Conservation (phyloP, 2,888 invertebrate species). For the Agriotes lineatus region DNA sequence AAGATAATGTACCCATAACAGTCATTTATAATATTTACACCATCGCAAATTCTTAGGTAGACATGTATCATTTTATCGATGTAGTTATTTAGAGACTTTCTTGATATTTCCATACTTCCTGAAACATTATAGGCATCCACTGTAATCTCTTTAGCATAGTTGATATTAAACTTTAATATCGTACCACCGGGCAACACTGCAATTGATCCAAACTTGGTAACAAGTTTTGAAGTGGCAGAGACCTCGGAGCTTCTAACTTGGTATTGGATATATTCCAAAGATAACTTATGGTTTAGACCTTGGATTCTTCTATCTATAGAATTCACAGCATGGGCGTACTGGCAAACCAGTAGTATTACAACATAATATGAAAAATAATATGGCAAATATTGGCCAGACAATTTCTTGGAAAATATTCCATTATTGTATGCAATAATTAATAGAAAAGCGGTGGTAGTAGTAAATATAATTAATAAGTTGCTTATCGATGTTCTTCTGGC, state of each 20-base stretch:
- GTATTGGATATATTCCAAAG: background rate
- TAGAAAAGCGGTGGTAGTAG: too few relatives aligned
- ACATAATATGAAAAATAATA: slow-evolving; percentile 4
- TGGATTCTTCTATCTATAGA: background rate
- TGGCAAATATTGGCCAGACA: too few relatives aligned
- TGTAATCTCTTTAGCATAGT: too few relatives aligned
- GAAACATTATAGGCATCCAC: too few relatives aligned
- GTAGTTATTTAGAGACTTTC: background rate
- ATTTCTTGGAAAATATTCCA: too few relatives aligned
- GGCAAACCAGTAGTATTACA: background rate
- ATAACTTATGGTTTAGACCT: background rate
- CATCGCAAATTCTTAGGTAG: slow-evolving; percentile 1
- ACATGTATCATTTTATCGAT: background rate
- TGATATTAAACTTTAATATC: too few relatives aligned
- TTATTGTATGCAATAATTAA: too few relatives aligned
- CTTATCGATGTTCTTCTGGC: background rate
- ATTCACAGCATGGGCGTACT: background rate
- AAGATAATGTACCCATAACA: background rate
- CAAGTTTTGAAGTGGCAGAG: too few relatives aligned
- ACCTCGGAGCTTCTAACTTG: background rate
- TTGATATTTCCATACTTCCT: background rate
- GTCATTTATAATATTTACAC: background rate
- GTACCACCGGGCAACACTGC: too few relatives aligned
- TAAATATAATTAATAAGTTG: too few relatives aligned
- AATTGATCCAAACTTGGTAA: too few relatives aligned